phyloP scores from a whole-genome alignment of 2,797 vertebrate species.

The Eulemur mongoz region DNA sequence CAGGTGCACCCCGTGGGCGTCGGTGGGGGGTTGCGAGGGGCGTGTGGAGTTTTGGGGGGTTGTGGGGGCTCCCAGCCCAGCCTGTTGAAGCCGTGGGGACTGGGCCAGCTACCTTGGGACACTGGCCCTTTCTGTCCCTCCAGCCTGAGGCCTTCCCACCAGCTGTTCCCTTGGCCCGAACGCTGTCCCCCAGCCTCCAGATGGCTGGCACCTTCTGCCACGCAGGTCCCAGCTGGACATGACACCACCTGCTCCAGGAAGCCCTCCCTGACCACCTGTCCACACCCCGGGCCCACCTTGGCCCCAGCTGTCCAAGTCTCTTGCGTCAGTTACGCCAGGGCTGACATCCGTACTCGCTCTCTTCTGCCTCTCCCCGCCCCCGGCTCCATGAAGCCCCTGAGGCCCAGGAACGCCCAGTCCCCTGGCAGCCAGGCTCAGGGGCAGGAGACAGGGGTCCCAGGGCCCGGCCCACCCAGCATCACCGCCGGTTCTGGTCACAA shows the following conservation, averaged over 20 bases:
- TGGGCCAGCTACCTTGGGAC: neutral
- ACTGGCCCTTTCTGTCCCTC: neutral
- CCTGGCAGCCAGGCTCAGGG: neutral
- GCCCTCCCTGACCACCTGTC: neutral
- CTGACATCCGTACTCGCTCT: too few species aligned
- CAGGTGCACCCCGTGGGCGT: too few species aligned
- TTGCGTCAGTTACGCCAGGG: rapidly evolving
- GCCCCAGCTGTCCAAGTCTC: neutral
- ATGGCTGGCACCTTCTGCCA: neutral
- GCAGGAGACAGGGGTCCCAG: neutral
- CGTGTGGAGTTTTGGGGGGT: too few species aligned
- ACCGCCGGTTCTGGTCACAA: neutral
- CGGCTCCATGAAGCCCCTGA: neutral
- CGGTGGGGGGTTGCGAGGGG: too few species aligned
- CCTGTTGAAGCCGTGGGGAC: neutral
- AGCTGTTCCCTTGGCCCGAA: neutral
- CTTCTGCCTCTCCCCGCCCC: neutral
- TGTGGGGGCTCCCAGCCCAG: neutral
- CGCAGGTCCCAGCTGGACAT: neutral
- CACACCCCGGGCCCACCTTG: neutral
- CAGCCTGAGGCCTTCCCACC: neutral
- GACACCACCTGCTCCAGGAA: neutral
- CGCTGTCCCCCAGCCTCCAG: neutral
- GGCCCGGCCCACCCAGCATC: neutral
- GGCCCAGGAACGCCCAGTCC: neutral